Evolutionary conservation across 2,797 vertebrate species (phyloP), one percentile per base, ranked within the genome.

Genomic region (Bovichtus diacanthus): DNA sequence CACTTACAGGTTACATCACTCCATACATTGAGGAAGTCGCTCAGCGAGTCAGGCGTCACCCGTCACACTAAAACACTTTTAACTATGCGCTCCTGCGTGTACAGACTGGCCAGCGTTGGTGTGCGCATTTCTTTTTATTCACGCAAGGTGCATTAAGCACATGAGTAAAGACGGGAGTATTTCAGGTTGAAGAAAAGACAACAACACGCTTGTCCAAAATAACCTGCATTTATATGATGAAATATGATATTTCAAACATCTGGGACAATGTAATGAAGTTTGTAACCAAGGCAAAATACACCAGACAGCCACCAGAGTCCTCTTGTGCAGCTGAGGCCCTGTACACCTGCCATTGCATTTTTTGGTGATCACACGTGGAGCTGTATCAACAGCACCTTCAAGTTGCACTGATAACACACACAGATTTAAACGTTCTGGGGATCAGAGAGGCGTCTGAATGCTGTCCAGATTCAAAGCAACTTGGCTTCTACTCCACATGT

Each of bases 1-100:
- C 90, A 92, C 47, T 36, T 16, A 60, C 34, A 81, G 88, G 88
- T 87, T 81, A 79, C 49, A 67, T 80, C 78, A 74, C 43, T 78
- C 69, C 49, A 56, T 56, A 71, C 36, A 47, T 18, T 49, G 36
- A 72, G 38, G 49, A 59, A 66, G 71, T 59, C 5, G 2, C 34
- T 62, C 61, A 55, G 54, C 9, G 27, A 51, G 46, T 64, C 60
- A 34, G 49, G 8, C 10, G 31, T 31, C 55, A 67, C 21, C 38
- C 25, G 18, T 41, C 41, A 72, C 31, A 59, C 64, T 4, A 27
- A 66, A 46, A 55, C 15, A 10, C 8, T 67, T 77, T 77, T 47
- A 70, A 59, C 19, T 18, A 15, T 25, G 16, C 1, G 0, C 19
- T 34, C 10, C 27, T 15, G 4, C 46, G 21, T 60, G 55, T 62